Percentiles rank a stretch among this genome's conserved stretches.
These are phyloP conservation scores for Epizoanthus scotinus DNA, from an alignment of 92 coral and sea anemone genomes.

Conservation along the genomic window DNA sequence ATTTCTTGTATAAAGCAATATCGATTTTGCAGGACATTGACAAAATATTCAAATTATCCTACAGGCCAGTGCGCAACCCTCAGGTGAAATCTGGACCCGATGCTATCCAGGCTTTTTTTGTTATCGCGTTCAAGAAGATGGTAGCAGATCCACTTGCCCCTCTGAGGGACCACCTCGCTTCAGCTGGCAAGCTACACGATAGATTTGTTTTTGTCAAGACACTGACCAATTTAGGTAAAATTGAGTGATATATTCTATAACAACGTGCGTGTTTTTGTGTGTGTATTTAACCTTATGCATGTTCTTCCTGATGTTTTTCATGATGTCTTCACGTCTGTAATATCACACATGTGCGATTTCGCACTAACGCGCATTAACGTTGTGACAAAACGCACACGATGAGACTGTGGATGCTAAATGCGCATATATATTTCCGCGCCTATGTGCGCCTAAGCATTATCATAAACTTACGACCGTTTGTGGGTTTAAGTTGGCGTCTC, in stretches of 20 bases:
- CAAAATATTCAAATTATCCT: background rate
- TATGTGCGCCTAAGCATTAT: too few species aligned
- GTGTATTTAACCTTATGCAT: background rate
- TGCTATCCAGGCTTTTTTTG: constrained; percentile 68
- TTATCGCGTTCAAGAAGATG: constrained; percentile 66
- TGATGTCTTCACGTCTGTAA: too few species aligned
- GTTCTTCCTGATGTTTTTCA: too few species aligned
- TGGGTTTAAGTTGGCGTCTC: too few species aligned
- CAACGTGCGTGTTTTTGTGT: background rate
- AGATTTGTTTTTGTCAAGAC: constrained; percentile 40
- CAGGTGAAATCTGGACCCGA: constrained; percentile 46
- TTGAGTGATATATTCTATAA: background rate
- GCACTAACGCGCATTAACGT: too few species aligned
- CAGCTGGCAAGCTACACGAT: constrained; percentile 30
- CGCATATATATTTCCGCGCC: too few species aligned
- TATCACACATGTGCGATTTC: too few species aligned
- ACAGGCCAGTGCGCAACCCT: constrained; percentile 68
- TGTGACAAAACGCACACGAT: too few species aligned
- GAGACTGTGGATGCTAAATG: too few species aligned
- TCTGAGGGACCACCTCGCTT: constrained; percentile 63
- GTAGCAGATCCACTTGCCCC: constrained; percentile 85
- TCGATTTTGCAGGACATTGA: background rate
- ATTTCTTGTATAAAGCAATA: background rate
- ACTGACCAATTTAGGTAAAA: constrained; percentile 59
- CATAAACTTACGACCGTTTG: too few species aligned